Evolutionary conservation across 1,140 invertebrate species (phyloP), one percentile per base, ranked within the genome.

Genomic region (Matsumurasca onukii): DNA sequence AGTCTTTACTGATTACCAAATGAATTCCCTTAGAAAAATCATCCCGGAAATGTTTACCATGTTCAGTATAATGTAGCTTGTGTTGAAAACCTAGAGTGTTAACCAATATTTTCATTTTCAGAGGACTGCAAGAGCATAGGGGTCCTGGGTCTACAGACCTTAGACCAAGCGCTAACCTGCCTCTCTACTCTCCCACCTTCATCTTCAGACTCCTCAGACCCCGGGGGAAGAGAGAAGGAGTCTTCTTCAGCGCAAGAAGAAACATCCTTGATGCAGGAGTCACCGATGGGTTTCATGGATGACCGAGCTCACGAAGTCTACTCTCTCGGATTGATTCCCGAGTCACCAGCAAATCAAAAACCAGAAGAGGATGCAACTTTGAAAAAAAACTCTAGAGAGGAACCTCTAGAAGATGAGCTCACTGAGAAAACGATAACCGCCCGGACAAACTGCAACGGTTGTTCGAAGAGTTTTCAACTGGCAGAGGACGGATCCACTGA

Each of bases 271-370:
- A n/a, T n/a, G n/a, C 20, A 31, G 13, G 29, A 31, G 1, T 63
- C 61, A 1, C 30, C 62, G 1, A 45, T 65, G 34, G 62, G 13
- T 9, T 65, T 25, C 34, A 48, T 65, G 62, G 62, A 65, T 25
- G 62, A 65, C n/a, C 20, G 22, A 20, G 25, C 31, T 13, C 62
- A 65, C 5, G 31, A 22, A n/a, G 31, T 65, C 22, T 65, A 65
- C 34, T 20, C n/a, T 15, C 25, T 65, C 20, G 62, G 62, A 1
- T 31, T 65, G 62, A 39, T 65, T 5, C 5, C 34, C 5, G 34
- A 39, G 34, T 39, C 34, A 5, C 17, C 34, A 17, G 34, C n/a
- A n/a, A n/a, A n/a, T n/a, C n/a, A n/a, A n/a, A n/a, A n/a, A n/a
- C n/a, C n/a, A n/a, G n/a, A n/a, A n/a, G n/a, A n/a, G n/a, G n/a